These are phyloP conservation scores for Pocillopora damicornis DNA, from an alignment of 64 coral and sea anemone genomes.

Conservation along the genomic window DNA sequence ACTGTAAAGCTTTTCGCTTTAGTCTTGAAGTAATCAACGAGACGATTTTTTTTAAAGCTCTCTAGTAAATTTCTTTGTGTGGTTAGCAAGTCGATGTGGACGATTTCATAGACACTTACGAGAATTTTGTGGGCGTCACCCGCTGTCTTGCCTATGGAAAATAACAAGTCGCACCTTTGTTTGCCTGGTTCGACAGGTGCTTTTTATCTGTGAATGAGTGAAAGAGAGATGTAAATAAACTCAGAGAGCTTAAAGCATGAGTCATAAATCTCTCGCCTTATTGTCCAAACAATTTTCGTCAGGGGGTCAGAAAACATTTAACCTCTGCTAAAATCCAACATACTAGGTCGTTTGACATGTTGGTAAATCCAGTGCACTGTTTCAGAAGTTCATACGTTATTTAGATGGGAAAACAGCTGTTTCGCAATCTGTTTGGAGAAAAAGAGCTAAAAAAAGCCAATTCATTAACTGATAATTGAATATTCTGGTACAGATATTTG, in stretches of 20 bases:
- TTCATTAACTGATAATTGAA: neutral
- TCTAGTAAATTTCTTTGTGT: conserved; percentile 8
- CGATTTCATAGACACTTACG: conserved; percentile 1
- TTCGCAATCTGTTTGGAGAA: neutral
- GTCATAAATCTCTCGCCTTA: conserved; percentile 26
- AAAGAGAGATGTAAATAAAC: conserved; percentile 36
- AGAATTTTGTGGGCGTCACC: conserved; percentile 6
- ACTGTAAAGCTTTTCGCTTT: neutral
- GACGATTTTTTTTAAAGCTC: neutral
- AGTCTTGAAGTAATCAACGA: neutral
- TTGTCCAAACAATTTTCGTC: neutral
- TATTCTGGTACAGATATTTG: neutral
- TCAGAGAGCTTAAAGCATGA: neutral
- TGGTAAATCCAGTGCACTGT: neutral
- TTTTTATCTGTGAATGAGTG: conserved; percentile 15
- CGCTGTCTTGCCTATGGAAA: neutral
- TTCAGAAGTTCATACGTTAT: neutral
- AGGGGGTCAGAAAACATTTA: neutral
- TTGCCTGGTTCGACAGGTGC: conserved; percentile 2
- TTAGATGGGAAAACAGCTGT: neutral
- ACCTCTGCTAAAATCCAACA: neutral
- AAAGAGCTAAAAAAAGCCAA: neutral
- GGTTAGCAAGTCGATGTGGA: conserved; percentile 1
- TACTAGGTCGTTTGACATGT: too few relatives aligned
- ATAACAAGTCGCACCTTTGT: conserved; percentile 15